These are phyloP conservation scores for Pantherophis vulpinus DNA, from an alignment of 2,797 vertebrate genomes.

Conservation along the genomic window DNA sequence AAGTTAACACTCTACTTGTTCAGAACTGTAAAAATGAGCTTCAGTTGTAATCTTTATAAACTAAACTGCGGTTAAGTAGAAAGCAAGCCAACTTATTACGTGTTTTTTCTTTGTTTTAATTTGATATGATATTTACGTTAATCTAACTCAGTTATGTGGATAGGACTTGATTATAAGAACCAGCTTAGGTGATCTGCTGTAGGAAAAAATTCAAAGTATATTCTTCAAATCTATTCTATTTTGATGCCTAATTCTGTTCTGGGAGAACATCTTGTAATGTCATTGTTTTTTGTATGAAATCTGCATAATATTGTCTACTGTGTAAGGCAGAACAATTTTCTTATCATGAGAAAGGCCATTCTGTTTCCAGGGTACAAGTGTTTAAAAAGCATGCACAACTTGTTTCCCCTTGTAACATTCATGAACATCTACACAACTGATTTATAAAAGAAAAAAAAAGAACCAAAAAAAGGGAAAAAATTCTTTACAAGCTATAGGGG, in stretches of 20 bases:
- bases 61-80: slow-evolving; percentile 87
- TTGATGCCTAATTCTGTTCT: slow-evolving; percentile 96
- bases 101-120: slow-evolving; percentile 69
- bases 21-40: slow-evolving; percentile 84
- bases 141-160: slow-evolving; percentile 81
- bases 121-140: slow-evolving; percentile 79
- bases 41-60: slow-evolving; percentile 90
- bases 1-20: slow-evolving; percentile 67
- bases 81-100: slow-evolving; percentile 81
- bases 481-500: slow-evolving; percentile 76
- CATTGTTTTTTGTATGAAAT: slow-evolving; percentile 90
- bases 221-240: slow-evolving; percentile 90
- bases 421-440: slow-evolving; percentile 86
- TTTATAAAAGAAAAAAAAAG: slow-evolving; percentile 53
- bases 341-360: slow-evolving; percentile 79
- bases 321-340: slow-evolving; percentile 84
- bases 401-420: slow-evolving; percentile 91
- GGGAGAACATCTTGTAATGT: slow-evolving; percentile 90
- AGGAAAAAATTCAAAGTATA: slow-evolving; percentile 87
- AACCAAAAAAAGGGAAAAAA: slow-evolving; percentile 26
- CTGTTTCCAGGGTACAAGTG: slow-evolving; percentile 90
- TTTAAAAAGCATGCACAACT: slow-evolving; percentile 94
- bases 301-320: slow-evolving; percentile 85
- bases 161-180: slow-evolving; percentile 85
- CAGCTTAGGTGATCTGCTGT: slow-evolving; percentile 88